A percentile compares a stretch with the other conserved stretches of the same genome.
Conservation (phyloP, 1,140 invertebrate species). For the Brachionus asplanchnoidis region DNA sequence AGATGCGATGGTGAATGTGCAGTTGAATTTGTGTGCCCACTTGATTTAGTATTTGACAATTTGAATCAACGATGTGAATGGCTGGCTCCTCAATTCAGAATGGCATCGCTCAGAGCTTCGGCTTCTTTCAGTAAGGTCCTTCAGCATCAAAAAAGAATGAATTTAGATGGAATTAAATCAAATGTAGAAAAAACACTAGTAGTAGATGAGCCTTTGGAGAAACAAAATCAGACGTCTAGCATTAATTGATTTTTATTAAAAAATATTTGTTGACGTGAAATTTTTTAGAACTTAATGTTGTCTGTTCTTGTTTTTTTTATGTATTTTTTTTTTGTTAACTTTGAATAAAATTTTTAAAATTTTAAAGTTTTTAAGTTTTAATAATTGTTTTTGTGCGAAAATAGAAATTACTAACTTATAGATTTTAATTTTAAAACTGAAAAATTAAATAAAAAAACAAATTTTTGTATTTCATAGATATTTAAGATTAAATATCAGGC, state of each 20-base stretch:
- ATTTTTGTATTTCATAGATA: too few relatives aligned
- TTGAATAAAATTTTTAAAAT: not conserved
- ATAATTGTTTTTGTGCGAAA: too few relatives aligned
- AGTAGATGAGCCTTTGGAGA: not conserved
- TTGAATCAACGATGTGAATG: constrained; percentile 40
- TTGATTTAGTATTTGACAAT: constrained; percentile 41
- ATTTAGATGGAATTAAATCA: not conserved
- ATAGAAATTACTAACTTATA: too few relatives aligned
- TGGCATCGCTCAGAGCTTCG: constrained; percentile 4
- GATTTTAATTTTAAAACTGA: too few relatives aligned
- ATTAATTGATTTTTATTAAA: not conserved
- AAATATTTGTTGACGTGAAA: not conserved
- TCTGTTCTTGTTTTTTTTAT: not conserved
- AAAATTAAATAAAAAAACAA: too few relatives aligned
- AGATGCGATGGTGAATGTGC: constrained; percentile 42
- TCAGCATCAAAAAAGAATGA: not conserved
- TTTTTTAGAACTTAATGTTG: not conserved
- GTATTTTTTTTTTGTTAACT: not conserved
- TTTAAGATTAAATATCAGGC: too few relatives aligned
- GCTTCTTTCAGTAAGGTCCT: not conserved
- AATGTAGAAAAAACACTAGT: constrained; percentile 6
- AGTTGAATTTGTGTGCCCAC: constrained; percentile 22
- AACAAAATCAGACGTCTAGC: not conserved
- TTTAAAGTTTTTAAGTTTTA: too few relatives aligned
- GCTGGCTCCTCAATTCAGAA: constrained; percentile 19